Evolutionary conservation across 2,797 vertebrate genomes (phyloP).

Genomic region (Botia almorhae): DNA sequence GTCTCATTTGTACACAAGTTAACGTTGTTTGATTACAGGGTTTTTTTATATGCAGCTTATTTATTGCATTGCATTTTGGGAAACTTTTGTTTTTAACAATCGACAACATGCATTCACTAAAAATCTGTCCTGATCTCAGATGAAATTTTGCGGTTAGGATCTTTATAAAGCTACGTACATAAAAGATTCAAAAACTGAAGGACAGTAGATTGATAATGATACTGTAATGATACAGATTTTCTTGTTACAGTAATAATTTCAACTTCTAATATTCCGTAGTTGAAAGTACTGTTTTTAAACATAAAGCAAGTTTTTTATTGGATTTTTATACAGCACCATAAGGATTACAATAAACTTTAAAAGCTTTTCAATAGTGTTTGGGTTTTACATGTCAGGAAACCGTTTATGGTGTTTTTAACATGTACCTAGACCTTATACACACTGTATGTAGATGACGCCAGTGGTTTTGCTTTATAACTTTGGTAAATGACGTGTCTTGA

Average conservation of each 20-base stretch:
- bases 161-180: background rate
- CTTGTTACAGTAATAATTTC: background rate
- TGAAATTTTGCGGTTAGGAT: background rate
- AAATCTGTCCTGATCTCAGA: background rate
- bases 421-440: background rate
- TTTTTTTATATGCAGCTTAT: background rate
- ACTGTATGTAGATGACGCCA: conserved; percentile 15
- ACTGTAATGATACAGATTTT: no score
- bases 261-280: background rate
- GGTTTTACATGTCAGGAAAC: conserved; percentile 6
- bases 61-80: conserved; percentile 6
- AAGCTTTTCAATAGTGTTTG: background rate
- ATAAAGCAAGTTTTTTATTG: background rate
- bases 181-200: background rate
- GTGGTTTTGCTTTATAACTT: conserved; percentile 14
- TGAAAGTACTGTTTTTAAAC: background rate
- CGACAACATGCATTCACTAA: background rate
- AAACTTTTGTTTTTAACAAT: background rate
- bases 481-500: conserved; percentile 12
- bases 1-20: conserved; percentile 5
- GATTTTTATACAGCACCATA: background rate
- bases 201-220: background rate
- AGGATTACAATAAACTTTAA: background rate
- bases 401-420: background rate
- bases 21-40: background rate